Evolutionary conservation across 2,797 vertebrate species (phyloP).

Genomic region (Falco novaeseelandiae): DNA sequence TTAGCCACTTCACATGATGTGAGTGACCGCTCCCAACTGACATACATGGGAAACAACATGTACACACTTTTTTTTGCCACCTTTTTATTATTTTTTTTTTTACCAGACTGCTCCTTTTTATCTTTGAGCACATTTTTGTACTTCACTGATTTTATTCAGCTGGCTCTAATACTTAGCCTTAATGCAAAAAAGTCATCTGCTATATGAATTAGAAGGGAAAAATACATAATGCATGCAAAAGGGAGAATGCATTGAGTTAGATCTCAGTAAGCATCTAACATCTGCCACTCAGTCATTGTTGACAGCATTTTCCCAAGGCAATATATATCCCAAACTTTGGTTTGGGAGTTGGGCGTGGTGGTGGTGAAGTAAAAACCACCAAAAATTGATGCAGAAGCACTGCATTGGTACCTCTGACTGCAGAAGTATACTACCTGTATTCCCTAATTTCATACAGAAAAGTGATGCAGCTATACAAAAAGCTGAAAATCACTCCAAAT

Average conservation of each 20-base stretch:
- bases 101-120: not conserved
- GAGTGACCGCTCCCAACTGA: not conserved
- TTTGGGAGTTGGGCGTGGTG: not conserved
- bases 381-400: not conserved
- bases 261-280: conserved; percentile 42
- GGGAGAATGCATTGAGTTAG: not conserved
- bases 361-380: not conserved
- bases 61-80: not conserved
- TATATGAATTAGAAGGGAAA: not conserved
- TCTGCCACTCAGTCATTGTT: conserved; percentile 18
- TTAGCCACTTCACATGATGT: not conserved
- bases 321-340: not conserved
- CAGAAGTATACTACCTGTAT: not conserved
- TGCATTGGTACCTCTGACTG: not conserved
- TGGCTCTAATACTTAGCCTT: conserved; percentile 1
- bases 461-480: not conserved
- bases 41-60: not conserved
- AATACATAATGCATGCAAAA: conserved; percentile 53
- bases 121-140: not conserved
- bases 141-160: conserved; percentile 23
- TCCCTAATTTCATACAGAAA: not conserved
- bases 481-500: not conserved
- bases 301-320: not conserved
- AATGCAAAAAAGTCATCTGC: conserved; percentile 54
- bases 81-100: not conserved